Evolutionary conservation across 2,888 invertebrate species (phyloP), one percentile per base, ranked within the genome.

Genomic region (Apodemia mormo): DNA sequence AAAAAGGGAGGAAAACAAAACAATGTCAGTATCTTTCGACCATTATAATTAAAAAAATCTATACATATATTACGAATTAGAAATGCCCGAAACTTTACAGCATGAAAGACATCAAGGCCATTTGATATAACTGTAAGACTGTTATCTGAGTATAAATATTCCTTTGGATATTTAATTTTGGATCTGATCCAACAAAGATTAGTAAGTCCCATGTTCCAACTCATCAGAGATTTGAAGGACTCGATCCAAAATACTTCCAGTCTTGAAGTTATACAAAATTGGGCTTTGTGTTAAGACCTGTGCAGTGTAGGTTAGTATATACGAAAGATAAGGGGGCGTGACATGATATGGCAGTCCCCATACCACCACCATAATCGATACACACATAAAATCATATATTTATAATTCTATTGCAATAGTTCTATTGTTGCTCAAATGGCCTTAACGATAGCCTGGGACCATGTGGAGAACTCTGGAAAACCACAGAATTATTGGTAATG

Each of bases 401-500:
- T 72, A 78, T 75, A 80, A 82, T 81, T 81, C 77, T 79, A 66
- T 49, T 14, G 2, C 6, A 52, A 52, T 52, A 52, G 76, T 73
- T 73, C 74, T 76, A 78, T 77, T 81, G 87, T 87, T 86, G 89
- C 90, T 90, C 90, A 70, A 78, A 77, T 78, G 89, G 90, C 90
- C 90, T 70, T 78, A 77, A 78, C 74, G 74, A 75, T 78, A 80
- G 82, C 79, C 78, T 78, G 78, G 82, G 77, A 80, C 83, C 86
- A 81, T 87, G 93, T 93, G 94, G 94, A 94, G 93, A 94, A 94
- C 94, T 94, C 93, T 90, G 93, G 93, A 93, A 94, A 92, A 90
- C 92, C 92, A 92, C 90, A 84, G 74, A 22, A 22, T 81, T 77
- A 74, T 78, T 81, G 81, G 79, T 76, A 80, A 80, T 78, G 77